phyloP scores from a whole-genome alignment of 2,797 vertebrate genomes.

The Melanogrammus aeglefinus region DNA sequence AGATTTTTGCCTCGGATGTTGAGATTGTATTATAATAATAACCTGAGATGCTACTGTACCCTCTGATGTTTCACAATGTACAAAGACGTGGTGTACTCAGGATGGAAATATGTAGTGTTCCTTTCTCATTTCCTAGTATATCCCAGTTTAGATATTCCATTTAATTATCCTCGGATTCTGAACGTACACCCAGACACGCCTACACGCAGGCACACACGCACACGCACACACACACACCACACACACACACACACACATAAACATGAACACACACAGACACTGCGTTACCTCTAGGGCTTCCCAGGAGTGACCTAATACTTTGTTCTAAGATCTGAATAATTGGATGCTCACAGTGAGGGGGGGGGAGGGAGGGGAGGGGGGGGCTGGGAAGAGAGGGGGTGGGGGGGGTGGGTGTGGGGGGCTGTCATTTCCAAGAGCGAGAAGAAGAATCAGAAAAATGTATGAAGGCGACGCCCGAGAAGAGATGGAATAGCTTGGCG shows the following conservation, averaged over 20 bases:
- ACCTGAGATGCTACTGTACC: no score
- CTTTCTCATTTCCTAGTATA: neutral
- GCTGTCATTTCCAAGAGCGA: slow-evolving; percentile 13
- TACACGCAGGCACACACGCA: neutral
- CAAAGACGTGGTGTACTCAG: no score
- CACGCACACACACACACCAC: slow-evolving; percentile 30
- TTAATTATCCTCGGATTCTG: neutral
- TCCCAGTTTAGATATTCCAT: no score
- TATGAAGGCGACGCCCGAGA: slow-evolving; percentile 14
- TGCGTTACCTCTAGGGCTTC: neutral
- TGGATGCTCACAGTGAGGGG: neutral
- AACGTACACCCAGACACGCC: slow-evolving; percentile 26
- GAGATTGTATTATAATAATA: no score
- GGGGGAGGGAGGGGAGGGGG: neutral
- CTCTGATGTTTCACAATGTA: no score
- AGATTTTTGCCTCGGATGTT: no score
- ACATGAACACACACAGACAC: slow-evolving; percentile 19
- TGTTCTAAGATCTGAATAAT: slow-evolving; percentile 9
- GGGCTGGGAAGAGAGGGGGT: slow-evolving; percentile 9
- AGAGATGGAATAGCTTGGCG: slow-evolving; percentile 32
- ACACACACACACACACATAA: slow-evolving; percentile 26
- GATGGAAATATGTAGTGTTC: no score
- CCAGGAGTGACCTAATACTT: slow-evolving; percentile 5
- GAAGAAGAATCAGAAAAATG: slow-evolving; percentile 28
- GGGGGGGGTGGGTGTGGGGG: neutral